Percentiles rank a stretch among this genome's conserved stretches.
phyloP scores from a whole-genome alignment of 2,888 invertebrate genomes.

The Ennomos erosarius region DNA sequence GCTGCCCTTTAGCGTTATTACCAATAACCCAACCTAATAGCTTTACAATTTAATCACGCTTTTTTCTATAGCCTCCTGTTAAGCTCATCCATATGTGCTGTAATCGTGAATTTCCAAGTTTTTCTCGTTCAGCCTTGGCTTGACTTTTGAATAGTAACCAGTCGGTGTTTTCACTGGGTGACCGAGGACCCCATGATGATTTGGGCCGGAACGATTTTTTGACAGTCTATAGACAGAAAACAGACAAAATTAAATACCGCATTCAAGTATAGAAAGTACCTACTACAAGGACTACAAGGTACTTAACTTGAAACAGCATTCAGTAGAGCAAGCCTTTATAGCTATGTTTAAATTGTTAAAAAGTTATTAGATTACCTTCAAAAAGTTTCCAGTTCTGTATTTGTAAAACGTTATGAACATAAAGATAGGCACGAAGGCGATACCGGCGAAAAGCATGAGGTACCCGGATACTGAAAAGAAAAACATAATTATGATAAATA shows the following conservation, averaged over 20 bases:
- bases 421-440: slow-evolving; percentile 68
- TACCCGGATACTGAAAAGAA: slow-evolving; percentile 69
- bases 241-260: neutral
- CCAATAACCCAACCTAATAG: too few relatives aligned
- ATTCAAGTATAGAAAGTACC: too few relatives aligned
- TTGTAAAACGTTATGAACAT: slow-evolving; percentile 55
- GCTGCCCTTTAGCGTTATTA: too few relatives aligned
- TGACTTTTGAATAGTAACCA: slow-evolving; percentile 85
- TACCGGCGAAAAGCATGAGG: slow-evolving; percentile 62
- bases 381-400: slow-evolving; percentile 54
- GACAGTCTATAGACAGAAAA: slow-evolving; percentile 66
- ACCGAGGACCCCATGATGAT: slow-evolving; percentile 87
- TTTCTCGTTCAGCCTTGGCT: slow-evolving; percentile 59
- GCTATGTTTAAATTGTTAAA: neutral
- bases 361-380: slow-evolving; percentile 50
- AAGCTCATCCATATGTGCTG: slow-evolving; percentile 62
- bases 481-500: neutral
- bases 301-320: too few relatives aligned
- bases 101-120: slow-evolving; percentile 40
- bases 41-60: slow-evolving; percentile 3
- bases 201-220: slow-evolving; percentile 71
- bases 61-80: slow-evolving; percentile 40
- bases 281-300: too few relatives aligned
- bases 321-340: too few relatives aligned
- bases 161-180: slow-evolving; percentile 68